Evolutionary conservation across 2,888 invertebrate genomes (phyloP).

Genomic region (Tetrapedia diversipes): DNA sequence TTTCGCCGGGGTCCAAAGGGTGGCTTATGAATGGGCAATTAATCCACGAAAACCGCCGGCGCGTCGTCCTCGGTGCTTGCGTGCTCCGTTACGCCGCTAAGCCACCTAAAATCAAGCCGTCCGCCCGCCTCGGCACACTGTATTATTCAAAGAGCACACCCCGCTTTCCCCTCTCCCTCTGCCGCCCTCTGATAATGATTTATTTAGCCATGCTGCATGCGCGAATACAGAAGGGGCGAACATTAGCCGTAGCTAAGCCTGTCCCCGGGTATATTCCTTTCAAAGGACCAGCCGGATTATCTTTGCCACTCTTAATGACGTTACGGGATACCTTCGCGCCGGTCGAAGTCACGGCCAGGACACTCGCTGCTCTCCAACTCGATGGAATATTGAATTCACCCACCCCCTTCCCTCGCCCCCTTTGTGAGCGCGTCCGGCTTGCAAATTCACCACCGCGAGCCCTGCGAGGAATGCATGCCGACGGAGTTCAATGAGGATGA

Average conservation of each 20-base stretch:
- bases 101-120: constrained; percentile 69
- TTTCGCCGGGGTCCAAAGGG: constrained; percentile 33
- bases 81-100: constrained; percentile 68
- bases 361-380: background rate
- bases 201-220: constrained; percentile 64
- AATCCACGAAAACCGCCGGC: constrained; percentile 70
- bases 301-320: constrained; percentile 50
- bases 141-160: constrained; percentile 72
- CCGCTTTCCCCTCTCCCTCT: constrained; percentile 13
- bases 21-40: constrained; percentile 75
- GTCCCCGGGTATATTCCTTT: constrained; percentile 8
- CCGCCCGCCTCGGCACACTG: constrained; percentile 53
- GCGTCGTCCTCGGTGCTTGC: constrained; percentile 55
- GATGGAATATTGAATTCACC: constrained; percentile 34
- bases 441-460: no score
- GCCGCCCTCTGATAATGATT: constrained; percentile 69
- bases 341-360: constrained; percentile 1
- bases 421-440: background rate
- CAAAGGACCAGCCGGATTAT: constrained; percentile 36
- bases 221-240: constrained; percentile 21
- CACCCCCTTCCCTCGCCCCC: no score
- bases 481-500: constrained; percentile 23
- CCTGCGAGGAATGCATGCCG: no score
- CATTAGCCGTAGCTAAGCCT: constrained; percentile 18
- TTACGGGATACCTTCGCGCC: constrained; percentile 38